Evolutionary conservation across 2,797 vertebrate genomes (phyloP).

Genomic region (Centroberyx gerrardi): DNA sequence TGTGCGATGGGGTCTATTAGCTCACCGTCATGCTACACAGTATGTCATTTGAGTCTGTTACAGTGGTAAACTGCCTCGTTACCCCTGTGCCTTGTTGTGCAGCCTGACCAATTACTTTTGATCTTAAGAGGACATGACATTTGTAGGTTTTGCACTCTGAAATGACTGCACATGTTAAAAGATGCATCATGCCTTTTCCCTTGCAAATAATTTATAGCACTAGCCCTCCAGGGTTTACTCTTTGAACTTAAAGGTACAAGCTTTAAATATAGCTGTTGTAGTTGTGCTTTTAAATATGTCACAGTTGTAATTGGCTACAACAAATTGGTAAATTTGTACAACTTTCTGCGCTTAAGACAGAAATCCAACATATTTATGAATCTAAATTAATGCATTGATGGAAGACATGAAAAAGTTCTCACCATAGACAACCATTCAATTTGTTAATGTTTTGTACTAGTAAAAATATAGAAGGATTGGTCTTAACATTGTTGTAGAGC

Average conservation of each 20-base stretch:
- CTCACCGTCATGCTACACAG: slow-evolving; percentile 80
- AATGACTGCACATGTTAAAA: slow-evolving; percentile 96
- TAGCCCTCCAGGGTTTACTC: slow-evolving; percentile 80
- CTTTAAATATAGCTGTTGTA: slow-evolving; percentile 78
- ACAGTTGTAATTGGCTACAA: slow-evolving; percentile 47
- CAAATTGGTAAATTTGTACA: slow-evolving; percentile 18
- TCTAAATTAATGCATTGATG: not conserved
- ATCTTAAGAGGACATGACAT: slow-evolving; percentile 97
- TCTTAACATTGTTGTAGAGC: slow-evolving; percentile 3
- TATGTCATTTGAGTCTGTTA: slow-evolving; percentile 86
- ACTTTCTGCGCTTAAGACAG: not conserved
- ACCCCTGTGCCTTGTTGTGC: slow-evolving; percentile 83
- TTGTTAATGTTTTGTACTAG: not conserved
- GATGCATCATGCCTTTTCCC: slow-evolving; percentile 88
- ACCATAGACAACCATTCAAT: not conserved
- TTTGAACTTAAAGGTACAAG: slow-evolving; percentile 85
- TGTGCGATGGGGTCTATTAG: slow-evolving; percentile 81
- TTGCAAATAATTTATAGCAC: slow-evolving; percentile 87
- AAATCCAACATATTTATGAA: slow-evolving; percentile 5
- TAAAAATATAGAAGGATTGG: slow-evolving; percentile 7
- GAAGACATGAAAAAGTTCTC: not conserved
- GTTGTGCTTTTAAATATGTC: slow-evolving; percentile 59
- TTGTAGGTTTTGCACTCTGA: slow-evolving; percentile 90
- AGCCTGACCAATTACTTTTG: slow-evolving; percentile 96
- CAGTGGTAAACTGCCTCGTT: slow-evolving; percentile 85